phyloP scores from a whole-genome alignment of 2,888 invertebrate genomes.

The Podotricha telesiphe region DNA sequence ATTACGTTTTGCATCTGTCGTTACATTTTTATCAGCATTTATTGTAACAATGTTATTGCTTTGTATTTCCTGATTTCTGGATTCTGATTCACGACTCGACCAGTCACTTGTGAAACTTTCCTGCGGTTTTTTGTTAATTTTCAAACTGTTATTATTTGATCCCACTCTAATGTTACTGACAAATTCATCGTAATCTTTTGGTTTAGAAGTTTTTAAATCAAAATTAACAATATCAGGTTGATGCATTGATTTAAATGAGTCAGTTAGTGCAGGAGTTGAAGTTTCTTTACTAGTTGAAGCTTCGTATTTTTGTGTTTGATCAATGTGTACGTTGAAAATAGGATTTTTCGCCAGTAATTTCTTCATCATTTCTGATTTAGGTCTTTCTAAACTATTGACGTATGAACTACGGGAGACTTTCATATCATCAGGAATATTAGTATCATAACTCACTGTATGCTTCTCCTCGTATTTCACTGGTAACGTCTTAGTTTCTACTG shows the following conservation, averaged over 20 bases:
- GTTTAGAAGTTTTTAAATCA: conserved; percentile 69
- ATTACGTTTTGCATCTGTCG: conserved; percentile 64
- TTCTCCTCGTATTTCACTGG: conserved; percentile 74
- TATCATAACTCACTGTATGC: conserved; percentile 78
- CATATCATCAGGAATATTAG: conserved; percentile 85
- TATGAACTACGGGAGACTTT: conserved; percentile 85
- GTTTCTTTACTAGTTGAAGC: conserved; percentile 64
- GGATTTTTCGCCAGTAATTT: conserved; percentile 82
- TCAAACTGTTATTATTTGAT: conserved; percentile 74
- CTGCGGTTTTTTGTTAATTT: conserved; percentile 63
- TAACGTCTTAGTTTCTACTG: conserved; percentile 59
- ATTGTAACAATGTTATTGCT: conserved; percentile 76
- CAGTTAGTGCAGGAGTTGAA: conserved; percentile 59
- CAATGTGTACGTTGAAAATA: conserved; percentile 75
- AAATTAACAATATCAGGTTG: conserved; percentile 81
- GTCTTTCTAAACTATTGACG: conserved; percentile 84
- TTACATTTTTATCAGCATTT: conserved; percentile 65
- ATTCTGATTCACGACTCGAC: conserved; percentile 61
- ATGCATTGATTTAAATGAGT: conserved; percentile 74
- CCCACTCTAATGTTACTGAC: conserved; percentile 79
- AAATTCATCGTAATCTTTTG: conserved; percentile 72
- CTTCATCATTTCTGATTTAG: conserved; percentile 85
- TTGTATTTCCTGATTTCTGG: conserved; percentile 49
- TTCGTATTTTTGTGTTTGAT: conserved; percentile 65
- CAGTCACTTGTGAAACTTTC: conserved; percentile 65